These are phyloP conservation scores for Macroglossus sobrinus DNA, from an alignment of 2,113 vertebrate species.

Conservation along the genomic window DNA sequence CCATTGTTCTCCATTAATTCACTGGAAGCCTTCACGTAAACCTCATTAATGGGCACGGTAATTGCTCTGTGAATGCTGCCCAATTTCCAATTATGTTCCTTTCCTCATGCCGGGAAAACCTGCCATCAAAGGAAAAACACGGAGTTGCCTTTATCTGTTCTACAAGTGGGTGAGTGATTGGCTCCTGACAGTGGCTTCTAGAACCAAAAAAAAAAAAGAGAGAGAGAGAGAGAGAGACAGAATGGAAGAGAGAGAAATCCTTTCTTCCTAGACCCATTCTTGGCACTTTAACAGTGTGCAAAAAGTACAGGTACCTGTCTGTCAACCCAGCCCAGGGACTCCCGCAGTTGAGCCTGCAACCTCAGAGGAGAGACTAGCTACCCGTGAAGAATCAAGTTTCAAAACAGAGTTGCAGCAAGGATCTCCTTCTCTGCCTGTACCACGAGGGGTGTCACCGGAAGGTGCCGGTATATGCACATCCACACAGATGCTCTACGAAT, in stretches of 20 bases:
- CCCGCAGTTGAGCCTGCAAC: not conserved
- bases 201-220: too few species aligned
- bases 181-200: not conserved
- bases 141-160: not conserved
- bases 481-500: accelerated
- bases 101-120: not conserved
- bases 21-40: slow-evolving; percentile 52
- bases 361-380: not conserved
- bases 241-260: not conserved
- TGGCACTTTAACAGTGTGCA: not conserved
- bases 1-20: slow-evolving; percentile 51
- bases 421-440: not conserved
- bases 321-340: not conserved
- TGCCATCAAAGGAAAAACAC: not conserved
- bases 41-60: slow-evolving; percentile 57
- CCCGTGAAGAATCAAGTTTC: not conserved
- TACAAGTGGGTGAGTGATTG: not conserved
- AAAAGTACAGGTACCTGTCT: not conserved
- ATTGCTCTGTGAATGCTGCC: slow-evolving; percentile 61
- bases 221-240: accelerated
- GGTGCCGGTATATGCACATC: accelerated
- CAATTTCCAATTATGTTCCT: slow-evolving; percentile 60
- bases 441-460: accelerated
- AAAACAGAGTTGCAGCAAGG: not conserved
- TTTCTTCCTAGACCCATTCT: not conserved